A percentile compares a stretch with the other conserved stretches of the same genome.
These are phyloP conservation scores for Phoenoteleia sp. DNA, from an alignment of 2,888 invertebrate species.

Conservation along the genomic window DNA sequence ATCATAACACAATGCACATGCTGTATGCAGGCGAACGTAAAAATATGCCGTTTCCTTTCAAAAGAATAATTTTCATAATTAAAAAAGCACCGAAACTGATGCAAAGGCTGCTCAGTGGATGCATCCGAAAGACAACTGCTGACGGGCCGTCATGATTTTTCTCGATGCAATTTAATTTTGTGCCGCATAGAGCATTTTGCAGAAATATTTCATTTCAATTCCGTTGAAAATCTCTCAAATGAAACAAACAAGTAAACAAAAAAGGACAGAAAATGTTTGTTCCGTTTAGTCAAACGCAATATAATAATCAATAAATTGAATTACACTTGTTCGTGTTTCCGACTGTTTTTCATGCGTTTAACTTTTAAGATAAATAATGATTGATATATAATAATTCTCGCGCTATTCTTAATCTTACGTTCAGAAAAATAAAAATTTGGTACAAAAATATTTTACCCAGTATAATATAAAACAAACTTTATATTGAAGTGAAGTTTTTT, in stretches of 20 bases:
- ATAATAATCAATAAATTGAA: not conserved
- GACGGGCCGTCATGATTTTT: conserved; percentile 13
- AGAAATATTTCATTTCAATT: conserved; percentile 26
- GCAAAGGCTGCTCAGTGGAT: conserved; percentile 39
- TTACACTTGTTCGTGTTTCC: too few species aligned
- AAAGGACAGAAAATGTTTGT: not conserved
- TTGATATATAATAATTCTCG: too few species aligned
- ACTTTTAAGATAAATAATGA: too few species aligned
- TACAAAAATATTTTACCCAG: too few species aligned
- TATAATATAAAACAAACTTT: too few species aligned
- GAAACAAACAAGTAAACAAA: not conserved
- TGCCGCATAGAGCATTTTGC: conserved; percentile 13
- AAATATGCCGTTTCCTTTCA: conserved; percentile 40
- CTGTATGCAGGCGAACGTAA: conserved; percentile 16
- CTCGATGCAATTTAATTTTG: conserved; percentile 54
- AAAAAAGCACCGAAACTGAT: conserved; percentile 59
- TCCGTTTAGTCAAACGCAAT: not conserved
- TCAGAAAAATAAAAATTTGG: too few species aligned
- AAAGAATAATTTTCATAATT: conserved; percentile 61
- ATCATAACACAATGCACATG: conserved; percentile 11
- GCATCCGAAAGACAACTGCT: conserved; percentile 30
- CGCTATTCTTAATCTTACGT: too few species aligned
- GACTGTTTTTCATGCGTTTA: too few species aligned
- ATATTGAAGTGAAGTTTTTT: too few species aligned
- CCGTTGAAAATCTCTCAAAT: conserved; percentile 7